A percentile compares a stretch with the other conserved stretches of the same genome.
These are phyloP conservation scores for Heliopora coerulea DNA, from an alignment of 92 coral and sea anemone species.

Conservation along the genomic window DNA sequence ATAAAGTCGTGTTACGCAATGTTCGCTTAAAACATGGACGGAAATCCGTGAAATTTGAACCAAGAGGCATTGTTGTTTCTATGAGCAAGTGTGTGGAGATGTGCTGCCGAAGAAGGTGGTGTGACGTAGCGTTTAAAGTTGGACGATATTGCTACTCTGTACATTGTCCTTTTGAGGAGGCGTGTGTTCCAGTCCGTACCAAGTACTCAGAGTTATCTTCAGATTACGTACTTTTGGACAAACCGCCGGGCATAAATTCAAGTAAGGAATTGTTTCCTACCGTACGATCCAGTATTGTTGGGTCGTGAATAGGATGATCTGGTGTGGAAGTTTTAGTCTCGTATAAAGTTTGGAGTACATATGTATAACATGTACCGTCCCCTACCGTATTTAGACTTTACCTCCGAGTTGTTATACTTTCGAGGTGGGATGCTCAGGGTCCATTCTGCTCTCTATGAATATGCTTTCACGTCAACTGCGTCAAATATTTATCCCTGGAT, in stretches of 20 bases:
- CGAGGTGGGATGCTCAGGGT: too few relatives aligned
- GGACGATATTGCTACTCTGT: conserved; percentile 89
- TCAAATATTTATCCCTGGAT: too few relatives aligned
- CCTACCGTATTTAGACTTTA: too few relatives aligned
- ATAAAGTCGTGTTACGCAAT: conserved; percentile 64
- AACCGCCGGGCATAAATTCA: conserved; percentile 50
- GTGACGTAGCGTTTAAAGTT: conserved; percentile 82
- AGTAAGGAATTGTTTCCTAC: conserved; percentile 56
- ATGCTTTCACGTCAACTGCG: too few relatives aligned
- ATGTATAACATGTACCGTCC: too few relatives aligned
- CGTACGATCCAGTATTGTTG: neutral
- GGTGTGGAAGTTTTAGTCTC: too few relatives aligned
- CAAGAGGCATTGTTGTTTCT: conserved; percentile 62
- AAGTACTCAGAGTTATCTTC: conserved; percentile 36
- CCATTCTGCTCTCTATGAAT: too few relatives aligned
- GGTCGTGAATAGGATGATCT: neutral
- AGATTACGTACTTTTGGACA: conserved; percentile 51
- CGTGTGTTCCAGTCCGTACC: conserved; percentile 65
- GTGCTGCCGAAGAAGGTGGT: conserved; percentile 73
- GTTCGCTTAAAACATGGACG: conserved; percentile 75
- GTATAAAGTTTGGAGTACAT: too few relatives aligned
- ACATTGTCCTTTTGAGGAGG: conserved; percentile 68
- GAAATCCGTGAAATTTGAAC: conserved; percentile 74
- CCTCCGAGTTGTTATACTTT: too few relatives aligned
- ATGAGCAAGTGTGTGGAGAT: conserved; percentile 71